Evolutionary conservation across 2,888 invertebrate species (phyloP).

Genomic region (Folsomia candida): DNA sequence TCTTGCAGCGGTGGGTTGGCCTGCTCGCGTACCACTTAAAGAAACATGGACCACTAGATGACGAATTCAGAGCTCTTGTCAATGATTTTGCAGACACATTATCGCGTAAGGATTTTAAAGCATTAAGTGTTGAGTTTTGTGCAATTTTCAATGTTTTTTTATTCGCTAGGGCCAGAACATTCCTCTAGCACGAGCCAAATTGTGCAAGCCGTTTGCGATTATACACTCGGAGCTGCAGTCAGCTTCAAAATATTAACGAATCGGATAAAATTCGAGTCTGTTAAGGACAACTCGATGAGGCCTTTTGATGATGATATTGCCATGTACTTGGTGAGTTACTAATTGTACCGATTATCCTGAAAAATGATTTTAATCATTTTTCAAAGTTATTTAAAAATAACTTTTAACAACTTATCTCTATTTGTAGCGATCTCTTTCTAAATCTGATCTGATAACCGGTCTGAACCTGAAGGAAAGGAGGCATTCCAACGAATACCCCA

Average conservation of each 20-base stretch:
- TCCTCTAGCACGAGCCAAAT: not conserved
- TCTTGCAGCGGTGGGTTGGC: slow-evolving; percentile 10
- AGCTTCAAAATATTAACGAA: not conserved
- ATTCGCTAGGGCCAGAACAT: slow-evolving; percentile 9
- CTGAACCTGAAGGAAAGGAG: not conserved
- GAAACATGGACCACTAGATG: not conserved
- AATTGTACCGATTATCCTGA: not conserved
- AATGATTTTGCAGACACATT: not conserved
- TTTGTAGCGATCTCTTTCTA: not conserved
- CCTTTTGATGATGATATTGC: not conserved
- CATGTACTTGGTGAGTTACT: not conserved
- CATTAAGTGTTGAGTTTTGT: not conserved
- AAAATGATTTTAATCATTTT: not conserved
- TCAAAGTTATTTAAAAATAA: not conserved
- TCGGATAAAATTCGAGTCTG: not conserved
- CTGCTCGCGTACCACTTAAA: slow-evolving; percentile 5
- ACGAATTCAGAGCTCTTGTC: not conserved
- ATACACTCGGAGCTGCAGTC: not conserved
- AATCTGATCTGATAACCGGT: slow-evolving; percentile 4
- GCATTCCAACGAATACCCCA: not conserved
- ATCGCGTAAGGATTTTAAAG: not conserved
- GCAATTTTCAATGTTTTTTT: no score
- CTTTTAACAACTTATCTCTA: not conserved
- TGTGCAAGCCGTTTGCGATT: not conserved
- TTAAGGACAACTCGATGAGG: not conserved